These are phyloP conservation scores for Danio albolineatus DNA, from an alignment of 2,797 vertebrate species.

Conservation along the genomic window DNA sequence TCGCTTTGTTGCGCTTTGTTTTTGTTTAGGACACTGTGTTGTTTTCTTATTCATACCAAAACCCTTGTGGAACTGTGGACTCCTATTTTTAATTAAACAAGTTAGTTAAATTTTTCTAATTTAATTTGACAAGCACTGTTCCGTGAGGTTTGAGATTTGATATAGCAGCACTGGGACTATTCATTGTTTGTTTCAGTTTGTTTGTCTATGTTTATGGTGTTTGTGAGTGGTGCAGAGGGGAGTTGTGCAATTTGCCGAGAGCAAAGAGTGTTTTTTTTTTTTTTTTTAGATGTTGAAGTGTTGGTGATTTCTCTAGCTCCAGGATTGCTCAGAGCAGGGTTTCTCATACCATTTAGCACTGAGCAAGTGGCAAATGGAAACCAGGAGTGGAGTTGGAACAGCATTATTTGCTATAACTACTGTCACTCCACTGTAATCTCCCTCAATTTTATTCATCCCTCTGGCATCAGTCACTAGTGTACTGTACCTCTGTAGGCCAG, in stretches of 20 bases:
- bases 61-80: not conserved
- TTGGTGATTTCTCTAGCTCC: slow-evolving; percentile 1
- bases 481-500: too few relatives aligned
- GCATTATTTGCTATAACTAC: not conserved
- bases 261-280: not conserved
- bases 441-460: too few relatives aligned
- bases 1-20: not conserved
- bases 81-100: slow-evolving; percentile 19
- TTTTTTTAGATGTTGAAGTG: not conserved
- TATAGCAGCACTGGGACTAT: not conserved
- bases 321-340: not conserved
- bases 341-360: not conserved
- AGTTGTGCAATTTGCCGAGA: not conserved
- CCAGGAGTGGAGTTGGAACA: not conserved
- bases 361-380: not conserved
- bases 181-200: not conserved
- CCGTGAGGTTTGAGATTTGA: slow-evolving; percentile 1
- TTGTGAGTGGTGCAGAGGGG: not conserved
- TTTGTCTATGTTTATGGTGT: slow-evolving; percentile 1
- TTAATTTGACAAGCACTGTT: slow-evolving; percentile 16
- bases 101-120: slow-evolving; percentile 2
- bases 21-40: not conserved
- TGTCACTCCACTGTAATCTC: not conserved
- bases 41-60: not conserved
- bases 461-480: too few relatives aligned